These are phyloP conservation scores for Caenorhabditis zanzibari DNA, from an alignment of 2,888 invertebrate genomes.

Conservation along the genomic window DNA sequence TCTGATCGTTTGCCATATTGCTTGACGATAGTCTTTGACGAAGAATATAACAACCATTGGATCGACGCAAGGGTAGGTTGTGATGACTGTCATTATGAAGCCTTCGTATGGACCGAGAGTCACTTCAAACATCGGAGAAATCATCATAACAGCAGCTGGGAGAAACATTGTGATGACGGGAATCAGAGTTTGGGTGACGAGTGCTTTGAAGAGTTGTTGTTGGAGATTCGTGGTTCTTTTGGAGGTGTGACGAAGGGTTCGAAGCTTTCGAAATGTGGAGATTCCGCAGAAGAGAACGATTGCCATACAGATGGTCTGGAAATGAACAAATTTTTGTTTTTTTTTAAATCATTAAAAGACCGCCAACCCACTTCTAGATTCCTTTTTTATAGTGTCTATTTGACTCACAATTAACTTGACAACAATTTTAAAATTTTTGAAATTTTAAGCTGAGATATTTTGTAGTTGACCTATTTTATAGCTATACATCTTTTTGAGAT, in stretches of 20 bases:
- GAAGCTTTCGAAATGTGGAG: conserved; percentile 45
- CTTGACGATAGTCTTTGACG: conserved; percentile 51
- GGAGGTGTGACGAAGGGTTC: conserved; percentile 43
- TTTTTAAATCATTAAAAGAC: too few species aligned
- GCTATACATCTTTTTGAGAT: too few species aligned
- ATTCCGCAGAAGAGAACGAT: conserved; percentile 57
- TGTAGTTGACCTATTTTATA: too few species aligned
- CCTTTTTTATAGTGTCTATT: not conserved
- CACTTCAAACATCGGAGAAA: conserved; percentile 54
- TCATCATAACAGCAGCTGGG: conserved; percentile 56
- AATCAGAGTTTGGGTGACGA: conserved; percentile 56
- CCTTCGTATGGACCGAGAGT: conserved; percentile 49
- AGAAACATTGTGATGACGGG: conserved; percentile 59
- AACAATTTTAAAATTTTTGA: too few species aligned
- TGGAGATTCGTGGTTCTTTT: conserved; percentile 45
- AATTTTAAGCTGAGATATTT: too few species aligned
- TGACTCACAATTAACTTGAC: conserved; percentile 55
- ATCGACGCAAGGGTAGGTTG: conserved; percentile 62
- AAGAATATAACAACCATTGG: conserved; percentile 63
- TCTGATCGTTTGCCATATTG: conserved; percentile 41
- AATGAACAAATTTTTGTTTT: too few species aligned
- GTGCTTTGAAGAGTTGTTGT: conserved; percentile 59
- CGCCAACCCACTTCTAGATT: too few species aligned
- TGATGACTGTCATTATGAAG: conserved; percentile 54
- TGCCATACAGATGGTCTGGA: conserved; percentile 42